Evolutionary conservation across 2,113 vertebrate species (phyloP).

Genomic region (Elachura formosa): DNA sequence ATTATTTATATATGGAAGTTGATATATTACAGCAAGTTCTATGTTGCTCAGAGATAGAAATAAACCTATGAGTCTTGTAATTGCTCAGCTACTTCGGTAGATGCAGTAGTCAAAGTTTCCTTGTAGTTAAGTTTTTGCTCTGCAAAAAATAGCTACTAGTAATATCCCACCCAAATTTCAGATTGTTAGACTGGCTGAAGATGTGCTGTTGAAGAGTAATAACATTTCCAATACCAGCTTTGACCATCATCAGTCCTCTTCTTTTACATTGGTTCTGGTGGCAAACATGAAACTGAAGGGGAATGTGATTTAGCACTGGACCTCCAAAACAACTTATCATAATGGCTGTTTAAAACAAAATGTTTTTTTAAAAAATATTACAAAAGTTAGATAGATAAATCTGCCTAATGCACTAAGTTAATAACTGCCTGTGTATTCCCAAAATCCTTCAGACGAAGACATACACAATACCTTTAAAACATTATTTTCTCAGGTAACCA

Average conservation of each 20-base stretch:
- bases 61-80: background rate
- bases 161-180: background rate
- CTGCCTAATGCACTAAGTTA: background rate
- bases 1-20: background rate
- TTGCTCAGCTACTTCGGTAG: background rate
- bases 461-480: fast-evolving
- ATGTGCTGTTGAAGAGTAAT: background rate
- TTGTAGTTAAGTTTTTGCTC: background rate
- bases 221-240: background rate
- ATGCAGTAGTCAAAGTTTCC: background rate
- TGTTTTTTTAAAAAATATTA: too few relatives aligned
- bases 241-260: background rate
- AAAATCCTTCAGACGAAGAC: background rate
- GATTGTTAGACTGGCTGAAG: background rate
- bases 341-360: background rate
- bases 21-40: background rate
- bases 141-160: background rate
- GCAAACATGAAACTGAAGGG: background rate
- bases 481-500: background rate
- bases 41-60: background rate
- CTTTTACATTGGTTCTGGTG: background rate
- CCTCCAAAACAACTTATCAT: background rate
- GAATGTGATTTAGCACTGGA: background rate
- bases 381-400: background rate
- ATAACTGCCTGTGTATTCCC: background rate